phyloP scores from a whole-genome alignment of 2,888 invertebrate species.

The Glyphotaelius pellucidus region DNA sequence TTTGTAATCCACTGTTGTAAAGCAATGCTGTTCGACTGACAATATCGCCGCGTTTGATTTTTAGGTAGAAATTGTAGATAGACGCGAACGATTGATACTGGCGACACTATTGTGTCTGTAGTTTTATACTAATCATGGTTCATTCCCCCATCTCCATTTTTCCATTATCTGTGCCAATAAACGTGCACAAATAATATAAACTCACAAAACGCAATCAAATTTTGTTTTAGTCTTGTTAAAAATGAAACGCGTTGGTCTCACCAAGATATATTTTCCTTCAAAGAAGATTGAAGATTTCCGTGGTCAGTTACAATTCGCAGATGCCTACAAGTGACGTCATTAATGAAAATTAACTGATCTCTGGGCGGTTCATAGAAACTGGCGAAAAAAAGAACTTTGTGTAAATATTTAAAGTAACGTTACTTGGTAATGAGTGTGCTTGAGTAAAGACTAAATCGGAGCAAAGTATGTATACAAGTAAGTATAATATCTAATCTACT shows the following conservation, averaged over 20 bases:
- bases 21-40: not conserved
- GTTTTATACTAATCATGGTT: no score
- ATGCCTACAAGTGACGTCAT: conserved; percentile 31
- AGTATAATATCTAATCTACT: not conserved
- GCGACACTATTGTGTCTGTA: no score
- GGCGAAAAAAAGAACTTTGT: not conserved
- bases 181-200: not conserved
- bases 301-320: conserved; percentile 14
- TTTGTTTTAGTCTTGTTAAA: not conserved
- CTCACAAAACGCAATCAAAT: not conserved
- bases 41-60: not conserved
- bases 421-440: conserved; percentile 30
- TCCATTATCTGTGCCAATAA: no score
- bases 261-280: not conserved
- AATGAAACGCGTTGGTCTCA: not conserved
- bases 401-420: conserved; percentile 36
- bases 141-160: no score
- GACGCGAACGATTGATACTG: no score
- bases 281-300: not conserved
- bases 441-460: not conserved
- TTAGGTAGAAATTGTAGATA: no score
- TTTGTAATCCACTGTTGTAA: not conserved
- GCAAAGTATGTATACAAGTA: no score
- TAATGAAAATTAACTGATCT: conserved; percentile 27
- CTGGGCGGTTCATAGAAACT: conserved; percentile 13